Evolutionary conservation across 2,113 vertebrate species (phyloP), one percentile per base, ranked within the genome.

Genomic region (Taxidea taxus): DNA sequence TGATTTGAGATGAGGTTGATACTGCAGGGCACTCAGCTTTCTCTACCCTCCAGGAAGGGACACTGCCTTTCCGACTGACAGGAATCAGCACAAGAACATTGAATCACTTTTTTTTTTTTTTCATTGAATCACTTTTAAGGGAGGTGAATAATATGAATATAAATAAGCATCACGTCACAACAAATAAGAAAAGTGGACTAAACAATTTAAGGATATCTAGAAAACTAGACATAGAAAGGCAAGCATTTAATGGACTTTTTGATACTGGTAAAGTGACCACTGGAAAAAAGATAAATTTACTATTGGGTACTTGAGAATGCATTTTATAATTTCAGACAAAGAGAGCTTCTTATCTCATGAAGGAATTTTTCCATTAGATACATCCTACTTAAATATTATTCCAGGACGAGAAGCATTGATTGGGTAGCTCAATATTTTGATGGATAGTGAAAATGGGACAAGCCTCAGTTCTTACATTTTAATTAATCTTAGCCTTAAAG

Each of bases 341-440:
- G 23, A 47, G 1, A 49, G 15, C 21, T 60, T 10, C 1, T 84
- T 85, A 49, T 25, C n/a, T 74, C 11, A n/a, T 29, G 37, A 90
- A 49, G 31, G 21, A 74, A 25, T 47, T 80, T 81, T 58, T 78
- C 14, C 27, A 13, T 66, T 83, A 42, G 49, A 56, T 74, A 51
- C 13, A 16, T 60, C 13, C 54, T 34, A n/a, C 25, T 62, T 90
- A 87, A 86, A 64, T 89, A 27, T 54, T 74, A 39, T 85, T 78
- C 29, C 44, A 89, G 44, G 47, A 66, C 6, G 29, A 56, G 21
- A 80, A 84, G 81, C 49, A 62, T 31, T 27, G 42, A 82, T 44
- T 90, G 58, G 6, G 51, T 96, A 88, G 80, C 58, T 91, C 27
- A 70, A 21, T 64, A 97, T 91, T 94, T 97, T 82, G 60, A 56